phyloP scores from a whole-genome alignment of 2,113 vertebrate genomes.

The Pseudopodoces humilis region DNA sequence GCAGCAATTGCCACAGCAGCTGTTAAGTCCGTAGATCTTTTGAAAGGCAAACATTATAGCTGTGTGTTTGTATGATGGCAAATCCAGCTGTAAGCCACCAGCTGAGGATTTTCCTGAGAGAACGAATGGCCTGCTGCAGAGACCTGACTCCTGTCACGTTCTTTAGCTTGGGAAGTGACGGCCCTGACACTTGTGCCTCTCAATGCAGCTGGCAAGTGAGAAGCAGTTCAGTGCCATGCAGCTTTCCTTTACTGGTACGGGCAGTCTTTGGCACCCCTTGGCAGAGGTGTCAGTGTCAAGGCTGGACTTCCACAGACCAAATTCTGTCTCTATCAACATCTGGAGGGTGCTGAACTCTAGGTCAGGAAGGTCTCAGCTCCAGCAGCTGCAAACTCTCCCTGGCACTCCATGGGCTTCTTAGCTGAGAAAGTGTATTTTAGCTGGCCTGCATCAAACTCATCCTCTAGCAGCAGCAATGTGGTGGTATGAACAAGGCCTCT shows the following conservation, averaged over 20 bases:
- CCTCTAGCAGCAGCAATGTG: not conserved
- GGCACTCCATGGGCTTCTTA: not conserved
- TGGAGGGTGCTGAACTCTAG: not conserved
- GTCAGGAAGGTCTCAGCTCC: not conserved
- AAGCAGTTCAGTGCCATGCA: not conserved
- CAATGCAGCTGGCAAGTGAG: not conserved
- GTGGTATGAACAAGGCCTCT: fast-evolving
- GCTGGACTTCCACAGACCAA: not conserved
- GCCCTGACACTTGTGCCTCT: not conserved
- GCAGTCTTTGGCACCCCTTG: not conserved
- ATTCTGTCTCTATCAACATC: not conserved
- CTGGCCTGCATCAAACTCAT: not conserved
- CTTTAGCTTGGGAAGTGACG: not conserved
- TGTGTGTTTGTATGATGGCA: not conserved
- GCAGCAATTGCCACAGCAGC: not conserved
- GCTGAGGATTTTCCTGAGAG: constrained; percentile 8
- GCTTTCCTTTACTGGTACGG: not conserved
- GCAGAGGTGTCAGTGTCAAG: not conserved
- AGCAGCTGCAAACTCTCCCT: not conserved
- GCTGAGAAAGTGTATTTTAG: not conserved
- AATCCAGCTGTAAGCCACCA: constrained; percentile 18
- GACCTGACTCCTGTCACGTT: not conserved
- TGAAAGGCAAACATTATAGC: not conserved
- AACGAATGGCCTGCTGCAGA: not conserved
- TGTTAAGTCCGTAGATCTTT: not conserved